Evolutionary conservation across 2,888 invertebrate species (phyloP), one percentile per base, ranked within the genome.

Genomic region (Noctua comes): DNA sequence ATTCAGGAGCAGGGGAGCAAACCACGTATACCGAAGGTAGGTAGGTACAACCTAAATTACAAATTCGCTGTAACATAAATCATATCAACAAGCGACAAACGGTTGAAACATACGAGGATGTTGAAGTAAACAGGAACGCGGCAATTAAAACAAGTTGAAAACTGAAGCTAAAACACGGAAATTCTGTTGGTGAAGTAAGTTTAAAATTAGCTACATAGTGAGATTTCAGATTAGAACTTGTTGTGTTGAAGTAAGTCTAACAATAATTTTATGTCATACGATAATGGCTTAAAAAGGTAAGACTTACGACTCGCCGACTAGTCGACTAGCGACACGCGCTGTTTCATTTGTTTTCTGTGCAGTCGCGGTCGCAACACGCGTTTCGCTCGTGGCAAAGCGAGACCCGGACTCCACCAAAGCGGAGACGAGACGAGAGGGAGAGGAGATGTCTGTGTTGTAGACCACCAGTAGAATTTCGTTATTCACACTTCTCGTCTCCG

Each of bases 71-170:
- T 24, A 82, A 76, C 73, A 76, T 68, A 62, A 69, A 70, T 72
- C 69, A 68, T 68, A 85, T 85, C 69, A 82, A 82, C 77, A 73
- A 83, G 68, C 77, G 59, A 72, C n/a, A 54, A 81, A 79, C 36
- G 36, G 57, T 48, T 65, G 31, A 10, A 76, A 68, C n/a, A 78
- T 46, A 81, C 77, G 72, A 40, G n/a, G 13, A 18, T 5, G 24
- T n/a, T 76, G 18, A 24, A 11, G 21, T 43, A 7, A n/a, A 36
- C 24, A 46, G 68, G n/a, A n/a, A n/a, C 68, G 57, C 24, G 16
- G 1, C 2, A 10, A 68, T 54, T 68, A 1, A 59, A 36, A 68
- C 8, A 27, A 2, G 18, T 46, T 36, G 3, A n/a, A 57, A 51
- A 24, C 0, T 48, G 0, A 40, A n/a, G n/a, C 24, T 51, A 16